Base-by-base conservation (phyloP, 1,140 invertebrate genomes). In the Cheumatopsyche charites region DNA sequence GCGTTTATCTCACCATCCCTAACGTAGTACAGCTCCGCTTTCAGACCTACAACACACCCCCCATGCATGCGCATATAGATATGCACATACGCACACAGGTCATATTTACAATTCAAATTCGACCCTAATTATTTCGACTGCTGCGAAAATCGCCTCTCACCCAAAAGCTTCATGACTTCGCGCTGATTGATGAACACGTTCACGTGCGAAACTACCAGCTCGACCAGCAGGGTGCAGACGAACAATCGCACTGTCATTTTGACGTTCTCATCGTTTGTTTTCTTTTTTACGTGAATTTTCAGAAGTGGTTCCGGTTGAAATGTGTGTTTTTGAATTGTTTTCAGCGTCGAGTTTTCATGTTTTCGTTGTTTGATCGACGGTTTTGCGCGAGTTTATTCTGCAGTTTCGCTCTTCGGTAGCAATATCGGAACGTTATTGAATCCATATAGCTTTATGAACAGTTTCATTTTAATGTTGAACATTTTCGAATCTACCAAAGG, bases 1-100 rank as follows among this genome's bases (percentile, higher is more conserved):
- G 90, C 90, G 83, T 96, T 96, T 77, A 96, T 90, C 63, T 93
- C 90, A 45, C 94, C 94, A 77, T 95, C 91, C 69, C 91, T 83
- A 4, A 96, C 93, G 80, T 95, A 95, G 82, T 90, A 94, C 78
- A 96, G 81, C 80, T 96, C 92, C 1, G 91, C 89, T 69, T 92
- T 87, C 72, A 96, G 84, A 73, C 94, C 94, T 96, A 86, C 43
- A 26, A 58, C 11, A 26, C 11, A n/a, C n/a, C n/a, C n/a, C n/a
- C n/a, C n/a, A n/a, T n/a, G n/a, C n/a, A n/a, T n/a, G 15, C 6
- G 15, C 5, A 55, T 19, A 26, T 7, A 55, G 13, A 19, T 63
- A 58, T 15, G 19, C 12, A 63, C 29, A 29, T 52, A 62, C 19
- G 62, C 9, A 42, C 12, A 42, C 12, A 23, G 3, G 41, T 9